Conservation (phyloP, 2,888 invertebrate species). For the Myopa testacea region DNA sequence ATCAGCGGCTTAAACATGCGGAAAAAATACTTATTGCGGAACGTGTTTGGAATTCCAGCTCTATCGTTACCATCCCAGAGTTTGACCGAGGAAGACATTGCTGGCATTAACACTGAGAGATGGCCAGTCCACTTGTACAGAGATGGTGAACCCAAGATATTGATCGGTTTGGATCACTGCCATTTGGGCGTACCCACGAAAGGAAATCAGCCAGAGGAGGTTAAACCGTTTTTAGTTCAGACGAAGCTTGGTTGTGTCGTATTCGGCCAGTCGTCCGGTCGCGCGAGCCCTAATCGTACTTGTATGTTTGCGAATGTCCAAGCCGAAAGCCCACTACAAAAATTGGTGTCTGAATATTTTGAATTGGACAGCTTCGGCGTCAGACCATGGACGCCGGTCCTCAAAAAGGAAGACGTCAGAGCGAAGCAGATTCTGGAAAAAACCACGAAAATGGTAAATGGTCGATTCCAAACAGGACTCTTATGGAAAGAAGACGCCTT, state of each 20-base stretch:
- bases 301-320: too few species aligned
- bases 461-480: constrained; percentile 29
- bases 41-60: background rate
- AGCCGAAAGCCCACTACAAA: background rate
- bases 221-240: too few species aligned
- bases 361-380: constrained; percentile 14
- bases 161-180: background rate
- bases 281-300: too few species aligned
- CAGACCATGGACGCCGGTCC: constrained; percentile 8
- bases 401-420: background rate
- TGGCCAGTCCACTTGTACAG: background rate
- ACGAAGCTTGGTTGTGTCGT: too few species aligned
- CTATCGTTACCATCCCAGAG: background rate
- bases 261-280: too few species aligned
- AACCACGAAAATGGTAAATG: background rate
- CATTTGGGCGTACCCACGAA: background rate
- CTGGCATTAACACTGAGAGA: background rate
- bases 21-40: background rate
- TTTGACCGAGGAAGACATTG: background rate
- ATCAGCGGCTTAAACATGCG: background rate
- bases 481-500: constrained; percentile 32
- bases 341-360: background rate
- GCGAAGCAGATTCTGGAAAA: background rate
- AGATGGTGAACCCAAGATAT: background rate
- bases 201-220: too few species aligned